Evolutionary conservation across 2,113 vertebrate genomes (phyloP).

Genomic region (Cryptomyrus ogoouensis): DNA sequence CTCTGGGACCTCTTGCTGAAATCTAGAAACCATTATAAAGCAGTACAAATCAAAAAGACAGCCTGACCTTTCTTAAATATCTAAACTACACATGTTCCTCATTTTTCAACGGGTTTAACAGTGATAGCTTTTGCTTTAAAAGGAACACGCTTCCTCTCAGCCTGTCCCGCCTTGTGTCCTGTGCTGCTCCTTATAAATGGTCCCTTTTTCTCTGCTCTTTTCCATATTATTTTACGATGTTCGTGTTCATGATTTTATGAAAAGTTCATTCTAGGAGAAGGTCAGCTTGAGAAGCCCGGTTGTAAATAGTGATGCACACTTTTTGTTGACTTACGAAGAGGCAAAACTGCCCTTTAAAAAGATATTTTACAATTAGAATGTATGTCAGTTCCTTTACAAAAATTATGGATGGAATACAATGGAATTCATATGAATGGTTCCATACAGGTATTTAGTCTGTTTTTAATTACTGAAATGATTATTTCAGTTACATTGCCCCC

Average conservation of each 20-base stretch:
- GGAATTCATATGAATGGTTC: slow-evolving; percentile 22
- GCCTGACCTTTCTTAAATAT: neutral
- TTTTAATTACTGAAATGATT: slow-evolving; percentile 39
- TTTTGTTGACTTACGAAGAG: neutral
- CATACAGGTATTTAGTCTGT: slow-evolving; percentile 27
- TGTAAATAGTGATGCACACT: neutral
- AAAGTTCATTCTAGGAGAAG: neutral
- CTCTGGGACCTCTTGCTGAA: neutral
- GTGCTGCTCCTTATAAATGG: neutral
- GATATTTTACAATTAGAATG: neutral
- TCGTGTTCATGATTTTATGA: neutral
- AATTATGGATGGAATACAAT: neutral
- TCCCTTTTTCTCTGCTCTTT: neutral
- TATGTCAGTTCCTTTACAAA: neutral
- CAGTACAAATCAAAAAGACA: neutral
- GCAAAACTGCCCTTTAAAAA: neutral
- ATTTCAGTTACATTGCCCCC: slow-evolving; percentile 23
- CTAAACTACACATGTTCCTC: neutral
- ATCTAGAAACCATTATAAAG: neutral
- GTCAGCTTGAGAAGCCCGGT: neutral
- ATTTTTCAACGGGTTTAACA: neutral
- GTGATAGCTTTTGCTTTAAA: neutral
- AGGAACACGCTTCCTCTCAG: neutral
- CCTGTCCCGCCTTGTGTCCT: neutral
- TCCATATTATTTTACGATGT: neutral